Percentiles rank a stretch among this genome's conserved stretches.
These are phyloP conservation scores for Amphiura filiformis DNA, from an alignment of 35 echinoderm and acorn worm genomes.

Conservation along the genomic window DNA sequence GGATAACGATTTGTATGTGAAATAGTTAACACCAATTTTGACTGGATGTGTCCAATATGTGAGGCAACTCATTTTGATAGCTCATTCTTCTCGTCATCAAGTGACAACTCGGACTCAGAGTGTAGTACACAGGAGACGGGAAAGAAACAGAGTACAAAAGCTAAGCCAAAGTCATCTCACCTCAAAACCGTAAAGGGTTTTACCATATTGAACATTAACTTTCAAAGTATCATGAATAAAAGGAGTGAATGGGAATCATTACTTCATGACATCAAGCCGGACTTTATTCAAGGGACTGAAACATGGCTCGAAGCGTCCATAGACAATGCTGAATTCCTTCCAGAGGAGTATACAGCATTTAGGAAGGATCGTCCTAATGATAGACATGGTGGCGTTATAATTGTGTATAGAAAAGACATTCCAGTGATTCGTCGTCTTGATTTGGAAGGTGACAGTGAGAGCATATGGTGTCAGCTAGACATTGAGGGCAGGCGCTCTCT, in stretches of 20 bases:
- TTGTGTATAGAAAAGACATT: neutral
- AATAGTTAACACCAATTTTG: neutral
- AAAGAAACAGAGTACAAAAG: neutral
- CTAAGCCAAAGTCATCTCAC: neutral
- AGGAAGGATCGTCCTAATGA: neutral
- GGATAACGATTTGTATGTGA: neutral
- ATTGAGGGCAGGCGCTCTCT: neutral
- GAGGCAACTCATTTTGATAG: neutral
- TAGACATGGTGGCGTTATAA: neutral
- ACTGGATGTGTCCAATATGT: slow-evolving; percentile 20
- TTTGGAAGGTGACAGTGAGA: neutral
- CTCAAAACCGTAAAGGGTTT: neutral
- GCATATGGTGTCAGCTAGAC: neutral
- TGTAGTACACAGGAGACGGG: neutral
- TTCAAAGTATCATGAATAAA: neutral
- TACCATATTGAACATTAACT: neutral
- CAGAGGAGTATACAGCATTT: neutral
- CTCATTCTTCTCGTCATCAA: neutral
- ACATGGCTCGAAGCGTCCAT: neutral
- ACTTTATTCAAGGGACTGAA: slow-evolving; percentile 11
- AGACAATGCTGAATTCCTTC: neutral
- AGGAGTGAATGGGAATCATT: neutral
- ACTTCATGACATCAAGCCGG: neutral
- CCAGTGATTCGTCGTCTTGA: neutral
- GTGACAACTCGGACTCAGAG: too few relatives aligned